phyloP scores from a whole-genome alignment of 2,797 vertebrate species.

The Apogon talboti region DNA sequence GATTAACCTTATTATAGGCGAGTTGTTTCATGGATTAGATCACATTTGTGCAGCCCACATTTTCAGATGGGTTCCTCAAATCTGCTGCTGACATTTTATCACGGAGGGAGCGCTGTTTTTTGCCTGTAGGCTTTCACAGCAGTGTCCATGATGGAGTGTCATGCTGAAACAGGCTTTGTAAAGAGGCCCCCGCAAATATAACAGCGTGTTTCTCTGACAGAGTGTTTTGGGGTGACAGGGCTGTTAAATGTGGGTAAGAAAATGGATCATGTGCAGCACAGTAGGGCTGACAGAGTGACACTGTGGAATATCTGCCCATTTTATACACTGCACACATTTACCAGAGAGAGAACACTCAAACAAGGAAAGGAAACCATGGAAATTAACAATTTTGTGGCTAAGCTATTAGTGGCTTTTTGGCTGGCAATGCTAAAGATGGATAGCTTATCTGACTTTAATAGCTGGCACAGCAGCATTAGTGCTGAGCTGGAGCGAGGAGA shows the following conservation, averaged over 20 bases:
- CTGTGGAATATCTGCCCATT: slow-evolving; percentile 44
- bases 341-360: slow-evolving; percentile 53
- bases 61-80: slow-evolving; percentile 33
- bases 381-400: slow-evolving; percentile 81
- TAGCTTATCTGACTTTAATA: slow-evolving; percentile 85
- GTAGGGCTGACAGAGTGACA: slow-evolving; percentile 35
- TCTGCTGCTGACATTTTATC: slow-evolving; percentile 25
- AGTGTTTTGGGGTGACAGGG: slow-evolving; percentile 47
- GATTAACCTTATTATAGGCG: slow-evolving; percentile 63
- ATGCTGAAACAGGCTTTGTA: slow-evolving; percentile 40
- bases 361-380: slow-evolving; percentile 72
- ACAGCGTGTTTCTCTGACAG: slow-evolving; percentile 42
- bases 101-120: slow-evolving; percentile 12
- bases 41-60: slow-evolving; percentile 52
- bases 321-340: slow-evolving; percentile 45
- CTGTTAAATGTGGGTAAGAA: slow-evolving; percentile 40
- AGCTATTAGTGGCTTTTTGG: slow-evolving; percentile 82
- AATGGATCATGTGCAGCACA: slow-evolving; percentile 32
- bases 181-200: slow-evolving; percentile 46
- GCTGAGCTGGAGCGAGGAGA: slow-evolving; percentile 80
- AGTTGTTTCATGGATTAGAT: slow-evolving; percentile 65
- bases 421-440: slow-evolving; percentile 82
- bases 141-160: slow-evolving; percentile 41
- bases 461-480: slow-evolving; percentile 85
- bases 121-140: slow-evolving; percentile 24